Conservation (phyloP, 2,888 invertebrate genomes). For the Mesoligia furuncula region DNA sequence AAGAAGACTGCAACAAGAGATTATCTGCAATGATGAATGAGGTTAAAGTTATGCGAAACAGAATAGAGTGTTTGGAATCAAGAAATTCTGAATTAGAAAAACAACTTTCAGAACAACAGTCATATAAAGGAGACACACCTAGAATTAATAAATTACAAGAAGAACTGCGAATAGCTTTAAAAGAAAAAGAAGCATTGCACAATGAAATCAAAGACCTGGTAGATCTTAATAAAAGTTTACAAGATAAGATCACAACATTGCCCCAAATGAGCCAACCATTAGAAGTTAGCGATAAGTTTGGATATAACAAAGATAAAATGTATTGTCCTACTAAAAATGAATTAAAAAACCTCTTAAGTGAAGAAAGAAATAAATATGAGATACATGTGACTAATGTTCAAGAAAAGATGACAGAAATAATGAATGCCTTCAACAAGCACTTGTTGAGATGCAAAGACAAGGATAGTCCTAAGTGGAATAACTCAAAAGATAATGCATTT, state of each 20-base stretch:
- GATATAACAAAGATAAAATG: slow-evolving; percentile 65
- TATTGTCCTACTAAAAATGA: slow-evolving; percentile 83
- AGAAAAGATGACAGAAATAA: slow-evolving; percentile 82
- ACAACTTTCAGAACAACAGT: slow-evolving; percentile 86
- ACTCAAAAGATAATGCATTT: slow-evolving; percentile 75
- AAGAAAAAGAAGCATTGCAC: slow-evolving; percentile 85
- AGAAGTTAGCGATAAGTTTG: slow-evolving; percentile 67
- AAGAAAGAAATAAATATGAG: slow-evolving; percentile 87
- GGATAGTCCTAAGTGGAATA: slow-evolving; percentile 65
- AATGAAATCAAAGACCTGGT: slow-evolving; percentile 86
- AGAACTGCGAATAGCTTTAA: slow-evolving; percentile 73
- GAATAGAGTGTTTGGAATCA: slow-evolving; percentile 85
- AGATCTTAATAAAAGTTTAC: slow-evolving; percentile 87
- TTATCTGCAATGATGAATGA: slow-evolving; percentile 92
- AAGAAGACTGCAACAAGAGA: slow-evolving; percentile 93
- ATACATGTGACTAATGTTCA: slow-evolving; percentile 79
- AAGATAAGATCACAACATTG: slow-evolving; percentile 81
- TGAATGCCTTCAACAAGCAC: slow-evolving; percentile 81
- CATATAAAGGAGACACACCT: slow-evolving; percentile 67
- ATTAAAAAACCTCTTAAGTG: slow-evolving; percentile 80
- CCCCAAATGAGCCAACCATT: slow-evolving; percentile 74
- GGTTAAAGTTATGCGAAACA: slow-evolving; percentile 90
- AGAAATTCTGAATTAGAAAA: slow-evolving; percentile 89
- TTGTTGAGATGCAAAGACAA: slow-evolving; percentile 74
- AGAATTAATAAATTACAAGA: slow-evolving; percentile 71